Evolutionary conservation across 2,888 invertebrate genomes (phyloP).

Genomic region (Dioctria rufipes): DNA sequence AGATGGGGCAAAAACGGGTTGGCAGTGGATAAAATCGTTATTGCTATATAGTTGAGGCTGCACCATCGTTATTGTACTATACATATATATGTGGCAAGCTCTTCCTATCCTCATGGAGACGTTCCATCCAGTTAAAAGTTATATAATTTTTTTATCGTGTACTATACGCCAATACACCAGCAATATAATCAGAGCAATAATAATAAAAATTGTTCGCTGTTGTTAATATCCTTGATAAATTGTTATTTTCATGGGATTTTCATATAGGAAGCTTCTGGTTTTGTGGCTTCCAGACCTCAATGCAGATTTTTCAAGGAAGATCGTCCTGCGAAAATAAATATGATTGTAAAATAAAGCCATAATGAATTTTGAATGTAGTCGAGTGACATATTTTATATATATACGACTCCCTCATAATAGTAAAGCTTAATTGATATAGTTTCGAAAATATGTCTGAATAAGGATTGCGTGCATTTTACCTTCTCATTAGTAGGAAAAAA

Average conservation of each 20-base stretch:
- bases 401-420: too few species aligned
- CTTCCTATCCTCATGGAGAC: neutral
- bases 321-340: too few species aligned
- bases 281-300: neutral
- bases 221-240: conserved; percentile 50
- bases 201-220: conserved; percentile 47
- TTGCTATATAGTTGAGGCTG: too few species aligned
- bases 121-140: neutral
- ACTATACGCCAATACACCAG: conserved; percentile 37
- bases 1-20: neutral
- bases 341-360: too few species aligned
- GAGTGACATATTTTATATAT: too few species aligned
- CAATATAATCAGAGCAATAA: conserved; percentile 50
- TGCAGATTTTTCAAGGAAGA: neutral
- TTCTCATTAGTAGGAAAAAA: too few species aligned
- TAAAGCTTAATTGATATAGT: too few species aligned
- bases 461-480: too few species aligned
- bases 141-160: conserved; percentile 29
- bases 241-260: conserved; percentile 32
- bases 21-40: neutral
- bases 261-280: too few species aligned
- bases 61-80: too few species aligned
- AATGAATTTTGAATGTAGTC: too few species aligned
- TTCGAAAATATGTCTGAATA: too few species aligned
- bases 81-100: neutral